Conservation (phyloP, 2,113 vertebrate species). For the Micromys minutus region DNA sequence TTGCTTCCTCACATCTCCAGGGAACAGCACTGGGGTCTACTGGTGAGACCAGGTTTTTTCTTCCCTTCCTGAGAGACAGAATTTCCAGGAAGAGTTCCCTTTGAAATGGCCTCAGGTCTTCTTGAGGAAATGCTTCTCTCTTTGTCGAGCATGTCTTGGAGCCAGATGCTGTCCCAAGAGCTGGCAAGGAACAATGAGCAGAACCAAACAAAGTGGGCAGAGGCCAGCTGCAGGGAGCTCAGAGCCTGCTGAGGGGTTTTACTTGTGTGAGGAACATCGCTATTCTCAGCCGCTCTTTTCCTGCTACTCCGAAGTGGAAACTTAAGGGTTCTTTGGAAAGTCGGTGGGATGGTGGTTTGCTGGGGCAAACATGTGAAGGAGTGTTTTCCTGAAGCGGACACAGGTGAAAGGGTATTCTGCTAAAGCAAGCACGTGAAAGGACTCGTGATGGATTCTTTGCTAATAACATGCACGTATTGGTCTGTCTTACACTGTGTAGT, state of each 20-base stretch:
- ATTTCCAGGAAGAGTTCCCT: background rate
- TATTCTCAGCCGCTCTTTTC: background rate
- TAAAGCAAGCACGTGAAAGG: too few species aligned
- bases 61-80: background rate
- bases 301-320: background rate
- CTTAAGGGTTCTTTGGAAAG: too few species aligned
- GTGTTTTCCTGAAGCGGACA: too few species aligned
- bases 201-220: background rate
- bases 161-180: background rate
- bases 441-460: too few species aligned
- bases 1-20: background rate
- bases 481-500: too few species aligned
- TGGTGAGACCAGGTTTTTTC: background rate
- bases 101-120: background rate
- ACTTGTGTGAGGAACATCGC: background rate
- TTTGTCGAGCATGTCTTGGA: background rate
- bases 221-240: background rate
- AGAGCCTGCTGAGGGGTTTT: background rate
- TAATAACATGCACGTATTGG: too few species aligned
- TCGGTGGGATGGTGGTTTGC: too few species aligned
- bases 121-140: background rate
- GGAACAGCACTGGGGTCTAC: background rate
- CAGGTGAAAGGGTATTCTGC: too few species aligned
- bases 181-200: background rate
- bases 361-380: too few species aligned